These are phyloP conservation scores for Clamator glandarius DNA, from an alignment of 2,797 vertebrate species.

Conservation along the genomic window DNA sequence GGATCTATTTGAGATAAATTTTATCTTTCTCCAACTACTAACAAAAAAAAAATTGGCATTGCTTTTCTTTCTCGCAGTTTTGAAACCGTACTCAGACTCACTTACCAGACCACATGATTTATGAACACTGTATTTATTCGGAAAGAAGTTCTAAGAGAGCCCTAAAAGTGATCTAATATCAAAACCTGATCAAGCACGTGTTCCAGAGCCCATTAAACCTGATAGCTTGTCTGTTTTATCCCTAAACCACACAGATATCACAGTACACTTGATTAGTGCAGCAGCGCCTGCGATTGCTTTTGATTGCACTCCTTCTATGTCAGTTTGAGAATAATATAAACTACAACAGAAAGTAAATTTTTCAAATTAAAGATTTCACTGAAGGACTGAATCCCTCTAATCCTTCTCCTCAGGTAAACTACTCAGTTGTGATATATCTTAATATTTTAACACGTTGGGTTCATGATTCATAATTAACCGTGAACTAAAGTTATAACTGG, in stretches of 20 bases:
- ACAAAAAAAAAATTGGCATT: rapidly evolving
- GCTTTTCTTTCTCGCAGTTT: not conserved
- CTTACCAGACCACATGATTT: not conserved
- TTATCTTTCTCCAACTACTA: not conserved
- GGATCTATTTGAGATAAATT: not conserved
- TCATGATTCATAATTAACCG: not conserved
- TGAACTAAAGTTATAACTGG: not conserved
- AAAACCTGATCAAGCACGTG: not conserved
- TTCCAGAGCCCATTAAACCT: not conserved
- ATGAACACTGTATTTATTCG: not conserved
- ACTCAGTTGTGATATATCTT: not conserved
- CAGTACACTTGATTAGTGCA: not conserved
- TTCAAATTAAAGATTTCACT: not conserved
- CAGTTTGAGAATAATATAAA: not conserved
- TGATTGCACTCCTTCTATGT: not conserved
- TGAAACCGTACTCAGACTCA: not conserved
- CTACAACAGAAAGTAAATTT: not conserved
- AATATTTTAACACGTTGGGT: not conserved
- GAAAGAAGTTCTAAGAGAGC: not conserved
- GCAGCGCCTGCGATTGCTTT: not conserved
- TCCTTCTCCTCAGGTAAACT: not conserved
- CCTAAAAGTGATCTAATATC: not conserved
- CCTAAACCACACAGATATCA: not conserved
- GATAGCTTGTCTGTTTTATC: not conserved
- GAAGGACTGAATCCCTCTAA: not conserved